Percentiles rank a stretch among this genome's conserved stretches.
Evolutionary conservation across 2,888 invertebrate genomes (phyloP).

Genomic region (Ophraella communa): DNA sequence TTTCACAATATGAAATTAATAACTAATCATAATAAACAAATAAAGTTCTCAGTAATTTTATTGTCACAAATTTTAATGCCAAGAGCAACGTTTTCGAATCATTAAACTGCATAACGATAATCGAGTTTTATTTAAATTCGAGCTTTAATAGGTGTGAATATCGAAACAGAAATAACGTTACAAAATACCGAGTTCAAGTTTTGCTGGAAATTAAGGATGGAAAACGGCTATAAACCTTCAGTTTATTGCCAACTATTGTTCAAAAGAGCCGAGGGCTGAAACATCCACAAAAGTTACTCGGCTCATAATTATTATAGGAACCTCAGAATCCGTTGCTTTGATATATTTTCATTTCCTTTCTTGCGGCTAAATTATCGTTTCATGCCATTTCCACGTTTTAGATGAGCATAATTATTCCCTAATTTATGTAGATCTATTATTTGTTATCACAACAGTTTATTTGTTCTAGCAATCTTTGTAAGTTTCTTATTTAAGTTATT

Average conservation of each 20-base stretch:
- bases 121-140: not conserved
- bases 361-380: slow-evolving; percentile 21
- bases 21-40: not conserved
- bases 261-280: slow-evolving; percentile 18
- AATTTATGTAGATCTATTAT: not conserved
- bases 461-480: not conserved
- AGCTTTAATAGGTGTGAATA: slow-evolving; percentile 20
- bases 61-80: not conserved
- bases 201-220: slow-evolving; percentile 16
- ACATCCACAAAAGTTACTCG: slow-evolving; percentile 19
- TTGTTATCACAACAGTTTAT: not conserved
- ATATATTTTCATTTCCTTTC: slow-evolving; percentile 28
- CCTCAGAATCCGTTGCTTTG: slow-evolving; percentile 21
- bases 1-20: no score
- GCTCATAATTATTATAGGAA: slow-evolving; percentile 22
- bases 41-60: not conserved
- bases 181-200: slow-evolving; percentile 12
- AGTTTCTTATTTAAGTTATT: not conserved
- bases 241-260: slow-evolving; percentile 27
- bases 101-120: not conserved
- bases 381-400: slow-evolving; percentile 8
- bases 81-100: not conserved
- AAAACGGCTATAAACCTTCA: slow-evolving; percentile 15
- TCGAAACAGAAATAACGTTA: slow-evolving; percentile 12
- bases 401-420: slow-evolving; percentile 6